Base-by-base conservation (phyloP, 1,140 invertebrate species). In the Carposina sasakii region DNA sequence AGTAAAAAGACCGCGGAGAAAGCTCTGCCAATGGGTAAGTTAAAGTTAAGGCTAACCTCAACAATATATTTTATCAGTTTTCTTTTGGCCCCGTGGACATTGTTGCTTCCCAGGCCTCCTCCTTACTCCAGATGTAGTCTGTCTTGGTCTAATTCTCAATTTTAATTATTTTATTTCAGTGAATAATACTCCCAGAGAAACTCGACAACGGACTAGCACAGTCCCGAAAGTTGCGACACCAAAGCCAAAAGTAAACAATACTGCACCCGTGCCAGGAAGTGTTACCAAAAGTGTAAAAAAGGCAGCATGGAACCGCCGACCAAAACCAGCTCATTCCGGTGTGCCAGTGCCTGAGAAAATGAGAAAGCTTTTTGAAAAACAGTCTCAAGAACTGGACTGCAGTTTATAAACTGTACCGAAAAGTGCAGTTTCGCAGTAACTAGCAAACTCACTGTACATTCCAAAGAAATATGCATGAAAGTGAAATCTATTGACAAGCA, bases 291-390 rank as follows among this genome's bases (percentile, higher is more conserved):
- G 74, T 57, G 67, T 51, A 4, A 78, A 78, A 47, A 81, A 81
- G 36, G 46, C 65, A 0, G 52, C 54, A 8, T 75, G 71, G 67
- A 79, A 79, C 16, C 56, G 67, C 4, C 65, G 70, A 3, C 79
- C 72, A 0, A 73, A 72, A 33, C 69, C 75, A 16, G 79, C 79
- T 0, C 79, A 83, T 37, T 83, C 79, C 9, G 79, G 79, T 6
- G 79, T 83, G 0, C 76, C 79, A 5, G 68, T 77, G 0, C 79
- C 79, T 4, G 76, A 79, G 20, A 83, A 83, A 56, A 76, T 83
- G 69, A 78, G 65, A 31, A 72, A 62, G 45, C 41, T 79, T 9
- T 41, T 73, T 2, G 58, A 67, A 24, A 69, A 68, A 54, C 63
- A 69, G 15, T 44, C 75, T 3, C 39, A 66, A 31, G 60, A 72